phyloP scores from a whole-genome alignment of 2,797 vertebrate species.

The Epinephelus coioides region DNA sequence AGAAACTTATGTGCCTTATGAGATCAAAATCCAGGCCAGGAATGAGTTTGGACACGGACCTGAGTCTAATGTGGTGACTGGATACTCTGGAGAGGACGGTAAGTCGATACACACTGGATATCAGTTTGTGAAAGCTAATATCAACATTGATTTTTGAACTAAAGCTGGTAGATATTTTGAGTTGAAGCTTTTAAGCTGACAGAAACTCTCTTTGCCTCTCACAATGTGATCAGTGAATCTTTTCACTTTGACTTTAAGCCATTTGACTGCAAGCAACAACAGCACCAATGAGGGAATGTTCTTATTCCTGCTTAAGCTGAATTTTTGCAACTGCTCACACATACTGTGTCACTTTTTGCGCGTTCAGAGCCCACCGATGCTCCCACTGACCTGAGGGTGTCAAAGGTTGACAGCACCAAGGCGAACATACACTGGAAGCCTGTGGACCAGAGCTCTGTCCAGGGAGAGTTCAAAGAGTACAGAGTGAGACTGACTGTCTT shows the following conservation, averaged over 20 bases:
- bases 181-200: background rate
- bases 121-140: background rate
- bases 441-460: conserved; percentile 90
- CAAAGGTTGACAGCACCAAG: conserved; percentile 91
- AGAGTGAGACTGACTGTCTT: conserved; percentile 86
- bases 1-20: conserved; percentile 92
- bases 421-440: conserved; percentile 91
- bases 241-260: background rate
- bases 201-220: too few relatives aligned
- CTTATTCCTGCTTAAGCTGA: background rate
- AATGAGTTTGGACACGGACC: conserved; percentile 93
- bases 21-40: conserved; percentile 94
- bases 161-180: background rate
- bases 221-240: background rate
- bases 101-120: conserved; percentile 69
- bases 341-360: background rate
- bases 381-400: conserved; percentile 90
- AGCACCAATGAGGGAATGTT: background rate
- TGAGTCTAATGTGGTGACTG: conserved; percentile 89
- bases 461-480: conserved; percentile 96
- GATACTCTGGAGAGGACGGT: conserved; percentile 97
- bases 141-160: background rate
- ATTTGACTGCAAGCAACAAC: background rate
- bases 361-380: conserved; percentile 90
- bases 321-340: background rate